Base-by-base conservation (phyloP, 2,797 vertebrate species). In the Notolabrus celidotus region DNA sequence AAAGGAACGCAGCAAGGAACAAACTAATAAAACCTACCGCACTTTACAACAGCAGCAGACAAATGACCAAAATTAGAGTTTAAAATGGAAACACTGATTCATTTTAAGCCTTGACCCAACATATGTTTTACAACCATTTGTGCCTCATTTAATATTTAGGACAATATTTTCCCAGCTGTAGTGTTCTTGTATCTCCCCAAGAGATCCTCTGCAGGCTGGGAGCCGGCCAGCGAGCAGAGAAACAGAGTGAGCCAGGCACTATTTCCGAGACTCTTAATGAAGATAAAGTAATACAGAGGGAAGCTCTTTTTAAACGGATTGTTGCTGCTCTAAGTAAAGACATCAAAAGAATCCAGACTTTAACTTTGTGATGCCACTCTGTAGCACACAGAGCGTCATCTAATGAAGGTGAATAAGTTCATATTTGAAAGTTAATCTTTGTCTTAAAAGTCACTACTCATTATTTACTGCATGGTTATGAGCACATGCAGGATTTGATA, bases 51-150 rank as follows among this genome's bases (percentile, higher is more conserved):
- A 64, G 58, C 54, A 64, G 62, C 17, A 64, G 66, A 81, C 41
- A 82, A 84, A 82, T 78, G 45, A 56, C 17, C 47, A 63, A 53
- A 74, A 75, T 84, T 75, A 84, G 56, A 62, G 63, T 70, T 81
- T 75, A 66, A 82, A 83, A 78, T 68, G 67, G 57, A 71, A 85
- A 70, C 77, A 67, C 68, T 81, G 76, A 81, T 84, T 86, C 74
- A 82, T 80, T 73, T 76, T 68, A 62, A 47, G 64, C 68, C 31
- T 51, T 41, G 60, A 36, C 61, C 76, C 67, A 46, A 67, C 65
- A 39, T 61, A 61, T 69, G 71, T 79, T 83, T 82, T 73, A 82
- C 65, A 31, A 63, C 55, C 39, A 58, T 81, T 79, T 79, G 68
- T 78, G 77, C 54, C 71, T 74, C 79, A 76, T 85, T 82, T 77